Evolutionary conservation across 2,888 invertebrate species (phyloP), one percentile per base, ranked within the genome.

Genomic region (Cheilosia vernalis): DNA sequence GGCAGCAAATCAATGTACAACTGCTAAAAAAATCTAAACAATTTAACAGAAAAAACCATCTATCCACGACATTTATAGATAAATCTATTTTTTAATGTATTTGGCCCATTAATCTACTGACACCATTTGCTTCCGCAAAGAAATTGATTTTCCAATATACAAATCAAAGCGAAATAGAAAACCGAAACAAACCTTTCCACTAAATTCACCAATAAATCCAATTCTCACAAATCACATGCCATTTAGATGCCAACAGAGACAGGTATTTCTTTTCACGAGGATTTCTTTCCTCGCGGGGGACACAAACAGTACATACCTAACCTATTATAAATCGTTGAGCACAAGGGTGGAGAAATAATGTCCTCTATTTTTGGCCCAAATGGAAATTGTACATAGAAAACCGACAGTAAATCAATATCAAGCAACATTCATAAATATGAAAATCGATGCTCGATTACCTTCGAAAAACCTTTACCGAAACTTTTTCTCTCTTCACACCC

Each of bases 361-460:
- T 37, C 37, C 13, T 44, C 44, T 44, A 44, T 17, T 44, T n/a
- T 17, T 7, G 44, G 17, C 44, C 5, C 21, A 27, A 30, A 37
- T 33, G 4, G 15, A 56, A 67, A 27, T 42, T 30, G 19, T 33
- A 9, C 21, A 21, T 9, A 15, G 2, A n/a, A n/a, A n/a, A 3
- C 4, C 21, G 33, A 37, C 19, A 49, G 61, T 73, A 63, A 73
- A 73, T 55, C 73, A 73, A 73, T 73, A 73, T 24, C 63, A 73
- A 33, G 21, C 33, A 55, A 55, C 53, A 33, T 55, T 53, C 33
- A 73, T 24, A 61, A 47, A 63, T 73, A 63, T 63, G 53, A 61
- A 74, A 74, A 73, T 73, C 73, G 55, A 73, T 63, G 44, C 64
- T 64, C 44, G 47, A 63, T 64, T 56, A 64, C 17, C n/a, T 30